Base-by-base conservation (phyloP, 2,888 invertebrate species). In the Lepidocyrtoides sp. region DNA sequence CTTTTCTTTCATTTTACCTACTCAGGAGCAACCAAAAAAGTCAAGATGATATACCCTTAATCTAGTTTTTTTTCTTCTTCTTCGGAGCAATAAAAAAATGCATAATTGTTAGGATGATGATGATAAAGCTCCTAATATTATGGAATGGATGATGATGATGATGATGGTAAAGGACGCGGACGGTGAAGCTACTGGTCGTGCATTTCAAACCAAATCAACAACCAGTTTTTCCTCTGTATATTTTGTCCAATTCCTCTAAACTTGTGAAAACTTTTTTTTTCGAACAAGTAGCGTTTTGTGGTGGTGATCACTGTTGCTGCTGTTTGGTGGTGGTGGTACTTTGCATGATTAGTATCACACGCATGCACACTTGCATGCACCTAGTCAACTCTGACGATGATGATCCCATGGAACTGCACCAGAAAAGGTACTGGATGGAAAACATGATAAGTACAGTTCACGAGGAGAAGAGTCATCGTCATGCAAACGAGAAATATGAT, bases 401-500 rank as follows among this genome's bases (percentile, higher is more conserved):
- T 63, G 63, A 26, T 69, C n/a, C n/a, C n/a, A n/a, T n/a, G n/a
- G n/a, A n/a, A n/a, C n/a, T 69, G 69, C 69, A 69, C 69, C 36
- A 69, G 32, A 69, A 69, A 69, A 69, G 36, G 69, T 32, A 36
- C 32, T 69, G 4, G 2, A 5, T 26, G 8, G 54, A 54, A n/a
- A 48, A 79, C 77, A 77, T 87, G 87, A 87, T 79, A 87, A 79
- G 54, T 60, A 72, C 32, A 54, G 1, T 41, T 48, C 14, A 41
- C 48, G 7, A 48, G 48, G 1, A 26, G 44, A 48, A 20, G 29
- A n/a, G 23, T 51, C 20, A 26, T 51, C 17, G 36, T 60, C 60
- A 60, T 60, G 60, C 60, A 26, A 60, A 60, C 36, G 85, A 87
- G 79, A 63, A 54, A 81, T 88, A 88, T 88, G 88, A 83, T 41